Percentiles rank a stretch among this genome's conserved stretches.
Conservation (phyloP, 2,113 vertebrate species). For the Camelus bactrianus region DNA sequence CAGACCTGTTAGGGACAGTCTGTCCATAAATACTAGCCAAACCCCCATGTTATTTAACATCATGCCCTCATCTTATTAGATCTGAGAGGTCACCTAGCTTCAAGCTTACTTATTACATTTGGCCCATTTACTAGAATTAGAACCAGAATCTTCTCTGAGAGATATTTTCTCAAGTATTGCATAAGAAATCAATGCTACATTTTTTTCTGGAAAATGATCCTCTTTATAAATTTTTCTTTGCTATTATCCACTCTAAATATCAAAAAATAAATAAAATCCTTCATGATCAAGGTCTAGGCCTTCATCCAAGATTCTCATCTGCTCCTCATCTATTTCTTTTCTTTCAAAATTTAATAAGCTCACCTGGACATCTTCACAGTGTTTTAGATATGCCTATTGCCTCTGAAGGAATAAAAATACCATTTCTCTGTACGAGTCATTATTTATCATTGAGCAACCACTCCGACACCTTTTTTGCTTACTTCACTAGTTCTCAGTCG, state of each 20-base stretch:
- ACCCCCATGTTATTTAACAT: not conserved
- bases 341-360: slow-evolving; percentile 63
- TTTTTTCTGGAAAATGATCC: slow-evolving; percentile 66
- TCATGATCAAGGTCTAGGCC: slow-evolving; percentile 71
- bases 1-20: not conserved
- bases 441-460: not conserved
- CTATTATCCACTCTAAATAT: slow-evolving; percentile 72
- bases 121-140: slow-evolving; percentile 53
- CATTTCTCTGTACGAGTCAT: not conserved
- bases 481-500: not conserved
- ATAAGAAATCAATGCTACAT: slow-evolving; percentile 59
- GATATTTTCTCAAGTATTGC: slow-evolving; percentile 69
- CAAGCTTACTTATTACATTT: slow-evolving; percentile 58
- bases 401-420: slow-evolving; percentile 48
- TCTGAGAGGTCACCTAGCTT: not conserved
- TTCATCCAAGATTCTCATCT: slow-evolving; percentile 76
- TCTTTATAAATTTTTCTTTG: slow-evolving; percentile 67
- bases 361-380: slow-evolving; percentile 71
- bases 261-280: slow-evolving; percentile 76
- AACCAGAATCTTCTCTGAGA: slow-evolving; percentile 61
- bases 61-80: not conserved
- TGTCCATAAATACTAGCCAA: not conserved
- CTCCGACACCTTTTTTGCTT: not conserved
- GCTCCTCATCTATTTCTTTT: slow-evolving; percentile 71
- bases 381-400: slow-evolving; percentile 13